Evolutionary conservation across 2,797 vertebrate species (phyloP), one percentile per base, ranked within the genome.

Genomic region (Acipenser transmontanus): DNA sequence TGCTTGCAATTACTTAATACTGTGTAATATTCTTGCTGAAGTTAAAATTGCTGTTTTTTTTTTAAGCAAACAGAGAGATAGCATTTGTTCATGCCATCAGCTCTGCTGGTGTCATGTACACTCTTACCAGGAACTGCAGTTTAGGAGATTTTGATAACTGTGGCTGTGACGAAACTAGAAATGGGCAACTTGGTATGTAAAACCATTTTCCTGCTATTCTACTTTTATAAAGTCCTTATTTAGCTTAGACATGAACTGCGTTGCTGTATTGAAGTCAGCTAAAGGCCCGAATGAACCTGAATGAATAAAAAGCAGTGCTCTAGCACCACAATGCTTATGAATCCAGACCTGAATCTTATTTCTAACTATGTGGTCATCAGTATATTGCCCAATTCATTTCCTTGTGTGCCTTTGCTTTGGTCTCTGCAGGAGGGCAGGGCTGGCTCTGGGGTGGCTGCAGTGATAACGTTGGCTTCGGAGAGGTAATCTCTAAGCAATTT

Each of bases 381-480:
- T 34, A 34, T 34, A 34, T 34, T 34, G 34, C 34, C 34, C 34
- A 3, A 34, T 34, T 34, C 34, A 34, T 10, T 62, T 62, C 8
- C 17, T 62, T 11, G 1, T 34, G 34, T 34, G 34, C 34, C 34
- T 34, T 34, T 34, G 34, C 50, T 13, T 0, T 4, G 54, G 61
- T 66, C 13, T 65, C 8, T 49, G 63, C 75, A 99, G 97, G 96
- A 7, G 97, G 97, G 14, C 94, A 96, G 64, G 97, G 97, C 61
- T 99, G 97, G 97, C 86, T 98, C 54, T 99, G 97, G 97, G 97
- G 97, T 49, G 97, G 97, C 78, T 99, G 97, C 90, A 99, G 97
- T 0, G 97, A 99, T 71, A 99, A 99, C 0, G 94, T 98, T 6
- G 95, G 94, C 65, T 99, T 99, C 34, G 97, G 96, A 63, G 97